Evolutionary conservation across 2,797 vertebrate genomes (phyloP), one percentile per base, ranked within the genome.

Genomic region (Lithobates pipiens): DNA sequence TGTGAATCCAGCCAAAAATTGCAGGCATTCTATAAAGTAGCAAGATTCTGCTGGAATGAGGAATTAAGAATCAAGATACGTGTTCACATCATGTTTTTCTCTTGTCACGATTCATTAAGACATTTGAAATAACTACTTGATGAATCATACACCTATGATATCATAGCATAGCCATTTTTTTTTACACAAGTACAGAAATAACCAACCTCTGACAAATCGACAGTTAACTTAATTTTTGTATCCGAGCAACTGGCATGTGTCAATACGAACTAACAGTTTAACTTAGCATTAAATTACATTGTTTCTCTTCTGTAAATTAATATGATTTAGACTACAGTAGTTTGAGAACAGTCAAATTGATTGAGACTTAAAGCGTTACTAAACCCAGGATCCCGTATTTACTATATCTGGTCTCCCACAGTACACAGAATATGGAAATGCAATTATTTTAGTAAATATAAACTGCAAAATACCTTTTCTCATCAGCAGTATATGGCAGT

Each of bases 111-210:
- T 63, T 82, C 54, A 82, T 82, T 74, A 44, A 23, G 34, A 68
- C 61, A 75, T 67, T 83, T 36, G 18, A 76, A 68, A 75, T 50
- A 83, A 44, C 7, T 63, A 32, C 34, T 75, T 75, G 72, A 46
- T 83, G 71, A 75, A 32, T 75, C 80, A 67, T 15, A 42, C 39
- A 34, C 27, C 10, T 81, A 72, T 73, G 69, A 63, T 73, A 73
- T 81, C 44, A 57, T 15, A 57, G 80, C 34, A 65, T 63, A 27
- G 13, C 57, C 46, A 82, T 63, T 44, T 34, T 72, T 29, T 44
- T n/a, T 72, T 10, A 81, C 15, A 42, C 69, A 39, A 63, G 34
- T 9, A 65, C 50, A 82, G 70, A 82, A 82, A 73, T 82, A 82
- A 63, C 50, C 69, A 74, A 21, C n/a, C 57, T 63, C 46, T 61